phyloP scores from a whole-genome alignment of 2,113 vertebrate genomes.

The Oreocharis arfaki region DNA sequence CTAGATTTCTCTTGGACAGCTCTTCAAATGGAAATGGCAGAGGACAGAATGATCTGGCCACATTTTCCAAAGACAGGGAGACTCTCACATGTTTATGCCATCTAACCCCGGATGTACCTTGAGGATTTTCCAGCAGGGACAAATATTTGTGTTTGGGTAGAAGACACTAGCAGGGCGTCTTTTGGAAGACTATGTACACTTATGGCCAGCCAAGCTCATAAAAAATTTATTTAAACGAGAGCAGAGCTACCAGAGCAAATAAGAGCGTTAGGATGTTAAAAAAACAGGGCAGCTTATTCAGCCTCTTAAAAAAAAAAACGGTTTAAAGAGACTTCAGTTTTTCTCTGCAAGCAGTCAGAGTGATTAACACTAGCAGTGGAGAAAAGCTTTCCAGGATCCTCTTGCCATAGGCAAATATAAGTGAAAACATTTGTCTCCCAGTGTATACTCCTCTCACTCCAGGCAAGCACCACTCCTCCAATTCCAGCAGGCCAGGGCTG shows the following conservation, averaged over 20 bases:
- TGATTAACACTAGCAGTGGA: neutral
- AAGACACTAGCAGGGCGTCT: neutral
- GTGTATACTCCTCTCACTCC: neutral
- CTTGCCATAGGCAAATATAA: neutral
- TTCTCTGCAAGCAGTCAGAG: neutral
- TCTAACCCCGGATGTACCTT: neutral
- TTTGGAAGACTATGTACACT: neutral
- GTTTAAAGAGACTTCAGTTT: neutral
- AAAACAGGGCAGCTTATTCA: neutral
- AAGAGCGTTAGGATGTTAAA: neutral
- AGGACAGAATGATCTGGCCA: neutral
- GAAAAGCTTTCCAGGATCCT: neutral
- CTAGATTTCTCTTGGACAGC: neutral
- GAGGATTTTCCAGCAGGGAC: neutral
- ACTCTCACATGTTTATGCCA: neutral
- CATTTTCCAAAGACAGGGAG: neutral
- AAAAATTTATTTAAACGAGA: slow-evolving; percentile 31
- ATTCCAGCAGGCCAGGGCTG: neutral
- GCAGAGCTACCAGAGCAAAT: neutral
- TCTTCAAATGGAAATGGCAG: neutral
- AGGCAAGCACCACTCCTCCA: neutral
- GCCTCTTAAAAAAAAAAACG: neutral
- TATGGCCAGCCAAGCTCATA: neutral
- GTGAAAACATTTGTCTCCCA: neutral
- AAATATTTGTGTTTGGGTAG: neutral